Percentiles rank a stretch among this genome's conserved stretches.
phyloP scores from a whole-genome alignment of 2,113 vertebrate genomes.

The Phaethornis superciliosus region DNA sequence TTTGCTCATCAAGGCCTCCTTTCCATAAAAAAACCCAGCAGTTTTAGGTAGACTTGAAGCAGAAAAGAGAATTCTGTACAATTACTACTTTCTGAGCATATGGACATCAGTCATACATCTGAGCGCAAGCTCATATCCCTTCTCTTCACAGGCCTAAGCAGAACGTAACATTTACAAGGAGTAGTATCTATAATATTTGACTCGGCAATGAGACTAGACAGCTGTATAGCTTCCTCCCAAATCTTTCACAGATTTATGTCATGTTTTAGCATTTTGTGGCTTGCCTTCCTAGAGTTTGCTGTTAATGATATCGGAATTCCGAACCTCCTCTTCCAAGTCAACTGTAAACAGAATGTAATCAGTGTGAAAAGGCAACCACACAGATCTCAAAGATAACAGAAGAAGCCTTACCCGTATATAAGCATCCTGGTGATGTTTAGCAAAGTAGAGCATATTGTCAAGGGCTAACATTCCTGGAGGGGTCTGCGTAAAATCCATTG shows the following conservation, averaged over 20 bases:
- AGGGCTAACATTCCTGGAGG: constrained; percentile 97
- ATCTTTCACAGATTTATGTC: neutral
- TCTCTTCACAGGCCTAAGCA: neutral
- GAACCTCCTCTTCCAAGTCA: neutral
- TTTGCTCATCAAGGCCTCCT: neutral
- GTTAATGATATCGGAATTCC: neutral
- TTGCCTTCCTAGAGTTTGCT: neutral
- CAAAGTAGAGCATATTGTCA: constrained; percentile 98
- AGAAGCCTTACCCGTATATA: constrained; percentile 90
- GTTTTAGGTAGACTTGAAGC: neutral
- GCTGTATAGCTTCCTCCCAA: neutral
- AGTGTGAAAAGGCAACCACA: neutral
- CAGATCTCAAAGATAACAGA: neutral
- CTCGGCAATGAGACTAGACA: neutral
- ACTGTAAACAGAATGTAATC: neutral
- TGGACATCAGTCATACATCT: neutral
- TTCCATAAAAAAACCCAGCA: neutral
- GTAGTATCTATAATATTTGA: neutral
- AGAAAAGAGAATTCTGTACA: neutral
- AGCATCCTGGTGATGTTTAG: constrained; percentile 93
- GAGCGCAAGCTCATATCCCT: neutral
- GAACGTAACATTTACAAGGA: neutral
- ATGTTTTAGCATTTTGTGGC: neutral
- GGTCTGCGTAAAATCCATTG: constrained; percentile 97
- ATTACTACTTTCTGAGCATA: neutral